Evolutionary conservation across 1,140 invertebrate species (phyloP).

Genomic region (Achroia grisella): DNA sequence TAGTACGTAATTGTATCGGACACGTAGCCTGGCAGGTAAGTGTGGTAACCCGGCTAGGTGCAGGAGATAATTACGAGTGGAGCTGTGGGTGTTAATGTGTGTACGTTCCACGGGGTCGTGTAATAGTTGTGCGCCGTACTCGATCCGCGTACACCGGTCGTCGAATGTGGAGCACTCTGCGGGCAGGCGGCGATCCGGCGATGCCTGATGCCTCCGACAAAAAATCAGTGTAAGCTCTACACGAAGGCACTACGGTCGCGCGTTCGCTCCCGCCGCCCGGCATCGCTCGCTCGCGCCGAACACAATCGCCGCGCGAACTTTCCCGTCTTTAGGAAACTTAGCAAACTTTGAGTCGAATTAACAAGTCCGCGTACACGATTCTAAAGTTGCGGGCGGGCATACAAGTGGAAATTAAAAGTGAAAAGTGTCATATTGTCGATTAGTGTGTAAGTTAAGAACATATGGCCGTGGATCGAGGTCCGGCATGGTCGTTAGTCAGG

Average conservation of each 20-base stretch:
- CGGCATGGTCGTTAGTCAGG: constrained; percentile 28
- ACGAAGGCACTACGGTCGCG: constrained; percentile 52
- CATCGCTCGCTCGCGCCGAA: constrained; percentile 15
- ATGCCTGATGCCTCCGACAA: constrained; percentile 59
- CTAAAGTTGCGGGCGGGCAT: neutral
- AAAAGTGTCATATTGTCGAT: constrained; percentile 43
- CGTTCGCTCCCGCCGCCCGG: constrained; percentile 23
- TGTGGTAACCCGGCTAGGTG: constrained; percentile 37
- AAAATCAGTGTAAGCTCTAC: constrained; percentile 70
- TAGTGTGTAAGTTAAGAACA: constrained; percentile 56
- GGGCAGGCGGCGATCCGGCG: constrained; percentile 25
- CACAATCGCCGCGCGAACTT: constrained; percentile 18
- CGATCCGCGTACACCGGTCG: constrained; percentile 53
- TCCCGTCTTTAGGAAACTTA: constrained; percentile 17
- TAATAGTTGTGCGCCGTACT: constrained; percentile 33
- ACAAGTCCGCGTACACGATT: constrained; percentile 10
- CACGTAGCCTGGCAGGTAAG: constrained; percentile 48
- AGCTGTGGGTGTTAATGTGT: constrained; percentile 18
- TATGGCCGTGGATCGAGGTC: constrained; percentile 53
- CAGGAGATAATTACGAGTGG: constrained; percentile 25
- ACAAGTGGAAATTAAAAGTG: constrained; percentile 35
- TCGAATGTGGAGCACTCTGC: constrained; percentile 62
- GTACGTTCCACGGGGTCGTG: constrained; percentile 23
- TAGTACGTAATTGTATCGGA: constrained; percentile 52
- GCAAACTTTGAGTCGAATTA: constrained; percentile 24